A percentile compares a stretch with the other conserved stretches of the same genome.
These are phyloP conservation scores for Anguilla rostrata DNA, from an alignment of 2,113 vertebrate species.

Conservation along the genomic window DNA sequence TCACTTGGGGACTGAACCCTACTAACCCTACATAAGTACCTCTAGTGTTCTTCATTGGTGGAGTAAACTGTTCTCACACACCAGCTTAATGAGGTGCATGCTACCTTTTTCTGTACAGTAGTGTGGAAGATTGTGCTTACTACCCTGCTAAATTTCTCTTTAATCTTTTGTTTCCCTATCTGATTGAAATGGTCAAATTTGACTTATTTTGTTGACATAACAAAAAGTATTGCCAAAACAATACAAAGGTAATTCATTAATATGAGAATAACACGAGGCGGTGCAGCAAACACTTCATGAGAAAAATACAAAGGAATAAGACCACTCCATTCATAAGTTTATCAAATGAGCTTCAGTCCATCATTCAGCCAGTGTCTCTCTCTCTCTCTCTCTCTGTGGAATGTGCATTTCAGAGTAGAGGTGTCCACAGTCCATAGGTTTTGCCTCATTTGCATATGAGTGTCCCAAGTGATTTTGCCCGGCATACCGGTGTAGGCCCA, in stretches of 20 bases:
- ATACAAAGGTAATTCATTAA: background rate
- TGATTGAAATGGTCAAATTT: background rate
- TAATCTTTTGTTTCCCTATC: background rate
- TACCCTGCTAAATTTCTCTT: too few relatives aligned
- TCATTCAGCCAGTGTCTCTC: too few relatives aligned
- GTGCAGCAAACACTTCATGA: background rate
- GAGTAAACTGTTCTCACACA: background rate
- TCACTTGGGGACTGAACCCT: background rate
- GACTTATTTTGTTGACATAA: background rate
- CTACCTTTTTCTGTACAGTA: background rate
- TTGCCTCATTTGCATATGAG: conserved; percentile 63
- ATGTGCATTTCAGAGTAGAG: conserved; percentile 42
- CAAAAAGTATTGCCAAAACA: background rate
- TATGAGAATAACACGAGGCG: background rate
- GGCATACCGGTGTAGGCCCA: conserved; percentile 61
- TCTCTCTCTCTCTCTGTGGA: background rate
- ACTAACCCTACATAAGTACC: background rate
- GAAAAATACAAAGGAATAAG: background rate
- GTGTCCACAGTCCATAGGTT: conserved; percentile 40
- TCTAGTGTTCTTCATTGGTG: background rate
- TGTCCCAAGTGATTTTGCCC: conserved; percentile 50
- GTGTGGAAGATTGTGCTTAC: background rate
- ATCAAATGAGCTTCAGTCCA: too few relatives aligned
- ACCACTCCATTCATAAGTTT: too few relatives aligned
- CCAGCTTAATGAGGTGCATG: background rate